These are phyloP conservation scores for Atractosteus spatula DNA, from an alignment of 2,113 vertebrate species.

Conservation along the genomic window DNA sequence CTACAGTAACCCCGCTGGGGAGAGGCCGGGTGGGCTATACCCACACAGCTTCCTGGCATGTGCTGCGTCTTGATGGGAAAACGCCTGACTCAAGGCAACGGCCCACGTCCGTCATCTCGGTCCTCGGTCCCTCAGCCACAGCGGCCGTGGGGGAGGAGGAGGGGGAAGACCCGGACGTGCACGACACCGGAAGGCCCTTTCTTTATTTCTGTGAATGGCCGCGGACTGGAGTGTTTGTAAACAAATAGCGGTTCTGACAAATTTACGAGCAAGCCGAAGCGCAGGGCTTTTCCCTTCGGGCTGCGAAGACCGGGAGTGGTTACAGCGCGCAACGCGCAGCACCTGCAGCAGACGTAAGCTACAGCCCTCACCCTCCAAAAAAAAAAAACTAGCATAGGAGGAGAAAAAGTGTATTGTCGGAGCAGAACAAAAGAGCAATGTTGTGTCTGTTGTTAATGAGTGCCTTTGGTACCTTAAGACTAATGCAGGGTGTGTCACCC, in stretches of 20 bases:
- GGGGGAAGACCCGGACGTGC: slow-evolving; percentile 54
- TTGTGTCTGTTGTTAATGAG: too few species aligned
- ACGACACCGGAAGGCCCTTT: neutral
- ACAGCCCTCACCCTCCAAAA: too few species aligned
- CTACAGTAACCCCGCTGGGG: neutral
- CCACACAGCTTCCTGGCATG: slow-evolving; percentile 11
- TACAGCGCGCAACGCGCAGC: too few species aligned
- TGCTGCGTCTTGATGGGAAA: slow-evolving; percentile 5
- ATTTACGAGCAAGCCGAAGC: neutral
- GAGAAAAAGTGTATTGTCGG: too few species aligned
- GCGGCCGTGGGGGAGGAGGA: slow-evolving; percentile 35
- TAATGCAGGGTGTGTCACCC: too few species aligned
- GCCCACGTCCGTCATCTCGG: slow-evolving; percentile 36
- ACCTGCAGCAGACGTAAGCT: too few species aligned
- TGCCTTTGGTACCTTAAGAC: too few species aligned
- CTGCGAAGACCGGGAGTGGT: too few species aligned
- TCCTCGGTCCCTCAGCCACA: slow-evolving; percentile 51
- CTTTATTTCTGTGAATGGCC: neutral
- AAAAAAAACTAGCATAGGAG: too few species aligned
- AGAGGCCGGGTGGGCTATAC: neutral
- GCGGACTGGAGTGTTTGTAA: slow-evolving; percentile 8
- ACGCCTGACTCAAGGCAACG: slow-evolving; percentile 42
- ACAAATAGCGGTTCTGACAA: neutral
- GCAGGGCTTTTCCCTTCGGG: neutral
- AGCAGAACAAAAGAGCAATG: too few species aligned